Conservation (phyloP, 1,140 invertebrate species). For the Calephelis virginiensis region DNA sequence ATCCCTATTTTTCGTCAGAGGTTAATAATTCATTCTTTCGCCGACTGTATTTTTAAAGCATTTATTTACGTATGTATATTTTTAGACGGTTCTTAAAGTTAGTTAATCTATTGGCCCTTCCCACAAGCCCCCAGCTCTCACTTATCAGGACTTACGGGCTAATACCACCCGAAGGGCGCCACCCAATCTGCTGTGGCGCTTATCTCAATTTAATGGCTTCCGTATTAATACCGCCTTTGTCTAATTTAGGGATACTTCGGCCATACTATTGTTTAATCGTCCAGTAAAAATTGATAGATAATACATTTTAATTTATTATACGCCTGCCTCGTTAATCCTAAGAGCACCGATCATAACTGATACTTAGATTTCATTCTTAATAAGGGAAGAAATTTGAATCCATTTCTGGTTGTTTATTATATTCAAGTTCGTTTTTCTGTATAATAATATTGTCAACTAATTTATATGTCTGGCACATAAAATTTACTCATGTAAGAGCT, state of each 20-base stretch:
- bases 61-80: not conserved
- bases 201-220: constrained; percentile 77
- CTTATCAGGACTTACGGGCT: constrained; percentile 72
- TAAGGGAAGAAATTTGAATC: too few species aligned
- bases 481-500: too few species aligned
- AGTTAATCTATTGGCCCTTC: constrained; percentile 46
- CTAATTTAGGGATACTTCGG: constrained; percentile 67
- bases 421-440: too few species aligned
- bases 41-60: too few species aligned
- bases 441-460: too few species aligned
- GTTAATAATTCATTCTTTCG: too few species aligned
- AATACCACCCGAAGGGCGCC: constrained; percentile 72
- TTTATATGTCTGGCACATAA: too few species aligned
- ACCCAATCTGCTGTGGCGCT: constrained; percentile 71
- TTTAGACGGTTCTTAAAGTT: constrained; percentile 22
- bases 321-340: too few species aligned
- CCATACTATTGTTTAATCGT: constrained; percentile 63
- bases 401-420: too few species aligned
- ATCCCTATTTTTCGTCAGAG: too few species aligned
- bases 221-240: constrained; percentile 76
- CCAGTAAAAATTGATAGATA: constrained; percentile 60
- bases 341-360: too few species aligned
- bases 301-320: constrained; percentile 1
- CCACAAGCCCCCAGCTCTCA: constrained; percentile 56
- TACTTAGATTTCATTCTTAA: too few species aligned